Conservation (phyloP, 1,140 invertebrate genomes). For the Scaptomyza graminum region DNA sequence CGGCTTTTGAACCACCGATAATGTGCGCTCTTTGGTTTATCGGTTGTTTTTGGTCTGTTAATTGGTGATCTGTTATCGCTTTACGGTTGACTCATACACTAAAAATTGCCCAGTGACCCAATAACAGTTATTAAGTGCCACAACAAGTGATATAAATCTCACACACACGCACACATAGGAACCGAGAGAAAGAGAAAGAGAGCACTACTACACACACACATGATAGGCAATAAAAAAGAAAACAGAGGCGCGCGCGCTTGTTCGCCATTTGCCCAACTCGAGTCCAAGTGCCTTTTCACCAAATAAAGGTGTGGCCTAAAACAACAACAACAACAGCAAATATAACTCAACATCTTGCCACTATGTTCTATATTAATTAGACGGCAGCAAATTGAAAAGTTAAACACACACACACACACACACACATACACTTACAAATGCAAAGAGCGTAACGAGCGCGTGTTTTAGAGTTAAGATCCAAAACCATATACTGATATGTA, state of each 20-base stretch:
- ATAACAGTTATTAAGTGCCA: constrained; percentile 28
- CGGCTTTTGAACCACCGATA: constrained; percentile 24
- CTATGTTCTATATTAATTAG: constrained; percentile 52
- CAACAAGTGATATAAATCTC: constrained; percentile 36
- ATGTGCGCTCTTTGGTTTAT: constrained; percentile 17
- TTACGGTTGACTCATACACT: constrained; percentile 8
- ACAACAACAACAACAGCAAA: constrained; percentile 29
- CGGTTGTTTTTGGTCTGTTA: not conserved
- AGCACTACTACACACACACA: not conserved
- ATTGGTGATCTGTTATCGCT: constrained; percentile 5
- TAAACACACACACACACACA: constrained; percentile 26
- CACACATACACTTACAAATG: constrained; percentile 9
- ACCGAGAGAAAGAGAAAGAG: not conserved
- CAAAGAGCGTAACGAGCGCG: constrained; percentile 15
- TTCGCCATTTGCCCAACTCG: constrained; percentile 38
- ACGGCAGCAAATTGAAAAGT: constrained; percentile 48
- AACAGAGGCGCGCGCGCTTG: constrained; percentile 49
- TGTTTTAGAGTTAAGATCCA: constrained; percentile 17
- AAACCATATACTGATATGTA: constrained; percentile 34
- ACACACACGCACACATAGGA: constrained; percentile 17
- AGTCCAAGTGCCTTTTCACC: constrained; percentile 49
- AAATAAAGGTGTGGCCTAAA: constrained; percentile 64
- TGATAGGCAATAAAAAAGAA: constrained; percentile 39
- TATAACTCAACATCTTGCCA: constrained; percentile 19
- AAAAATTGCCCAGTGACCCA: constrained; percentile 8